These are phyloP conservation scores for Drosophila bipectinata DNA, from an alignment of 1,140 invertebrate species.

Conservation along the genomic window DNA sequence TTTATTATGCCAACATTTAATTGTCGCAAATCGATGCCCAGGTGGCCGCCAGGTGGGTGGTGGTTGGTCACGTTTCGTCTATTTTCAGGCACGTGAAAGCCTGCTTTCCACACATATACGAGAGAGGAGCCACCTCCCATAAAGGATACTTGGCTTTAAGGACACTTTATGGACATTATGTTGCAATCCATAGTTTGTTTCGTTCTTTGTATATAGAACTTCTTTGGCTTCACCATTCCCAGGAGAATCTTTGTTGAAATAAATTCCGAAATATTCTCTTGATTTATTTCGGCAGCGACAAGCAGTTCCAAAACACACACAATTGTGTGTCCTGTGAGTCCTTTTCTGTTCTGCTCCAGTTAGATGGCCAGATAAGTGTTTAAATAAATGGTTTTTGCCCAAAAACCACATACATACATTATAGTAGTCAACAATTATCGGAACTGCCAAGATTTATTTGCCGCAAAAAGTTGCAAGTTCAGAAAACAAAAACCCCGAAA, in stretches of 20 bases:
- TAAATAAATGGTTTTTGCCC: conserved; percentile 33
- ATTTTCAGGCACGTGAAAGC: conserved; percentile 63
- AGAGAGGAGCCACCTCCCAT: too few species aligned
- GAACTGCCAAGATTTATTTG: conserved; percentile 36
- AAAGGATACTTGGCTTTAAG: conserved; percentile 29
- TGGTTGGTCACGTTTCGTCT: conserved; percentile 69
- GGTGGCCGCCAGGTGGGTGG: conserved; percentile 48
- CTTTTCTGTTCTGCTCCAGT: conserved; percentile 37
- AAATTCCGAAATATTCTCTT: conserved; percentile 70
- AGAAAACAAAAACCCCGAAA: not conserved
- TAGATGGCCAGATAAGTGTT: conserved; percentile 43
- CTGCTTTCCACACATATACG: conserved; percentile 13
- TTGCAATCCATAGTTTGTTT: conserved; percentile 46
- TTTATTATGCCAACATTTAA: conserved; percentile 82
- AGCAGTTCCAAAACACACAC: conserved; percentile 26
- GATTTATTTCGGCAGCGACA: conserved; percentile 63
- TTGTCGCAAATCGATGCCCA: conserved; percentile 81
- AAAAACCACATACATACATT: not conserved
- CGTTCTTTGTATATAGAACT: conserved; percentile 8
- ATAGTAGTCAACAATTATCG: conserved; percentile 46
- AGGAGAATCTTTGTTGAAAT: conserved; percentile 74
- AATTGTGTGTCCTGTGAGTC: conserved; percentile 1
- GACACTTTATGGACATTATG: conserved; percentile 52
- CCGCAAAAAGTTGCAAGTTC: conserved; percentile 31
- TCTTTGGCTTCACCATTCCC: conserved; percentile 15